Conservation (phyloP, 2,113 vertebrate species). For the Ictalurus furcatus region DNA sequence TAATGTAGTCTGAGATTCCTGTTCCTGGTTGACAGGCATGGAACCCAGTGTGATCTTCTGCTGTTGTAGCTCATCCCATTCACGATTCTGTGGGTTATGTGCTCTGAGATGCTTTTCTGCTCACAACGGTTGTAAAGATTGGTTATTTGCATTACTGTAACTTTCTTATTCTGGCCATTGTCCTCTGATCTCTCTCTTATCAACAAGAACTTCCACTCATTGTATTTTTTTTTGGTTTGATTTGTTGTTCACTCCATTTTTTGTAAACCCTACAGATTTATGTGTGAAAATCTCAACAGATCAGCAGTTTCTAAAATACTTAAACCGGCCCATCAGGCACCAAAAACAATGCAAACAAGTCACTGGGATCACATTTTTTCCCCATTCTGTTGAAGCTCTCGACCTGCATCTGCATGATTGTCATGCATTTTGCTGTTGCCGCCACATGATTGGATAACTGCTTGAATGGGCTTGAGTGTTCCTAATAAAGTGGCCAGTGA, state of each 20-base stretch:
- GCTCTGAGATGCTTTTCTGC: not conserved
- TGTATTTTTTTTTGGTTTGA: not conserved
- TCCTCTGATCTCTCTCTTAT: not conserved
- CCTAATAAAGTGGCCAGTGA: not conserved
- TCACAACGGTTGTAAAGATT: not conserved
- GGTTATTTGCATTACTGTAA: not conserved
- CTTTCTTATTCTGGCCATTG: constrained; percentile 5
- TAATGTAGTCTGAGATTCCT: not conserved
- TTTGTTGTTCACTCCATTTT: not conserved
- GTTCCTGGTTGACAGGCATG: not conserved
- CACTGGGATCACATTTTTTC: not conserved
- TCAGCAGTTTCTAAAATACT: not conserved
- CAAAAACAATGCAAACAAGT: not conserved
- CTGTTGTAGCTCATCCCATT: not conserved
- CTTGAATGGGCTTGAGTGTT: not conserved
- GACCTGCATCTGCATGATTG: not conserved
- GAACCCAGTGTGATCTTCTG: not conserved
- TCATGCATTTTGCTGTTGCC: not conserved
- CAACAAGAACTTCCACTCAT: not conserved
- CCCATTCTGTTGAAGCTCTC: not conserved
- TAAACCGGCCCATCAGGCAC: not conserved
- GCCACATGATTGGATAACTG: not conserved
- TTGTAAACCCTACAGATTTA: not conserved
- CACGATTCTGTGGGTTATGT: not conserved
- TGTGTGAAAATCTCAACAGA: not conserved